Evolutionary conservation across 2,888 invertebrate species (phyloP), one percentile per base, ranked within the genome.

Genomic region (Hirtodrosophila histrioides): DNA sequence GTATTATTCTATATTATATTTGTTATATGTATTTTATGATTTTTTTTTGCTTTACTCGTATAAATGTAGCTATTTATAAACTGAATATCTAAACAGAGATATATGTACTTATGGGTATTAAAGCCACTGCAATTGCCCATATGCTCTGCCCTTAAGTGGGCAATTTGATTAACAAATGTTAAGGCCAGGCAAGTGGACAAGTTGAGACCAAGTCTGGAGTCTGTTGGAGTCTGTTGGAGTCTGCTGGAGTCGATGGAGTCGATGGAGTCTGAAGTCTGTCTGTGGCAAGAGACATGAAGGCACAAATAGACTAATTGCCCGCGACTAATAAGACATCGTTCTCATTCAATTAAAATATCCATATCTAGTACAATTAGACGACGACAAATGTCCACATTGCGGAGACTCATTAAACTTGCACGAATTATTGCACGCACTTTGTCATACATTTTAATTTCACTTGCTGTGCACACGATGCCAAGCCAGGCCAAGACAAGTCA

Each of bases 401-500:
- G 68, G 65, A 69, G 85, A 81, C 86, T 86, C 87, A 86, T 86
- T 87, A 86, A 86, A 86, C 84, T 89, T 88, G 90, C 83, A 89
- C 87, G 90, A 88, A 90, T 90, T 90, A 89, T 88, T 90, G 89
- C 90, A 90, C 90, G 90, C 89, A 90, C 89, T 88, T 89, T 89
- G 89, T 89, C 90, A 89, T 90, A 90, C 90, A 90, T 90, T 90
- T 90, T 89, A 90, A 90, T 90, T 90, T 90, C 89, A 87, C 78
- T 86, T 73, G 69, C 55, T 54, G 41, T 50, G 44, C 57, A 61
- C 60, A 71, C 67, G 58, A 57, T 51, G 70, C 56, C 65, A 53
- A 44, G 39, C 23, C 31, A 29, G 11, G 51, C 29, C 36, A 31
- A 46, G 40, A 8, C 17, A 31, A 24, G 27, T 8, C 35, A 17